These are phyloP conservation scores for rat (Rattus norvegicus) DNA, from an alignment of 2,113 vertebrate species.

Conservation along the genomic window DNA sequence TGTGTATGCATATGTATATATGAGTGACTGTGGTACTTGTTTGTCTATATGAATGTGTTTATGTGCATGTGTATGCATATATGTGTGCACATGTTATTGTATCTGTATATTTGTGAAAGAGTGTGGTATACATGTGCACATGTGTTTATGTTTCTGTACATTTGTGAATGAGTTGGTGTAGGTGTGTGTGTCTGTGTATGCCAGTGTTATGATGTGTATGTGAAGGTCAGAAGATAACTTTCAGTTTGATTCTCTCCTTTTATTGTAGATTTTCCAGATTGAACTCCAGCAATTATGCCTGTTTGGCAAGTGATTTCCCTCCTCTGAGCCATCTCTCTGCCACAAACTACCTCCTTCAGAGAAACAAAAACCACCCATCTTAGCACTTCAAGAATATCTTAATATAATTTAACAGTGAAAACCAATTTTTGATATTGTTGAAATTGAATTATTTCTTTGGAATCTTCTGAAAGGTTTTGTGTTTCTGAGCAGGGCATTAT, in stretches of 20 bases:
- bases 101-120: background rate
- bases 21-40: background rate
- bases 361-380: background rate
- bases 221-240: background rate
- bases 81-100: too few relatives aligned
- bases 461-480: background rate
- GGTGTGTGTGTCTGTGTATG: background rate
- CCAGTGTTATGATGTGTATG: background rate
- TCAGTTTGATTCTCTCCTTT: background rate
- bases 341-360: background rate
- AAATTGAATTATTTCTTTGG: constrained; percentile 9
- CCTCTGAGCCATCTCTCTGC: background rate
- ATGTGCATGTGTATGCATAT: background rate
- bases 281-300: background rate
- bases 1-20: background rate
- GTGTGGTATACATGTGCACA: background rate
- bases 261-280: background rate
- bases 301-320: background rate
- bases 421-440: background rate
- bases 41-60: background rate
- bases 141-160: background rate
- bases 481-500: background rate
- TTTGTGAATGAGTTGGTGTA: background rate
- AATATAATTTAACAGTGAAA: background rate
- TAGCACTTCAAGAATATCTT: background rate